These are phyloP conservation scores for Kryptopterus vitreolus DNA, from an alignment of 2,797 vertebrate genomes.

Conservation along the genomic window DNA sequence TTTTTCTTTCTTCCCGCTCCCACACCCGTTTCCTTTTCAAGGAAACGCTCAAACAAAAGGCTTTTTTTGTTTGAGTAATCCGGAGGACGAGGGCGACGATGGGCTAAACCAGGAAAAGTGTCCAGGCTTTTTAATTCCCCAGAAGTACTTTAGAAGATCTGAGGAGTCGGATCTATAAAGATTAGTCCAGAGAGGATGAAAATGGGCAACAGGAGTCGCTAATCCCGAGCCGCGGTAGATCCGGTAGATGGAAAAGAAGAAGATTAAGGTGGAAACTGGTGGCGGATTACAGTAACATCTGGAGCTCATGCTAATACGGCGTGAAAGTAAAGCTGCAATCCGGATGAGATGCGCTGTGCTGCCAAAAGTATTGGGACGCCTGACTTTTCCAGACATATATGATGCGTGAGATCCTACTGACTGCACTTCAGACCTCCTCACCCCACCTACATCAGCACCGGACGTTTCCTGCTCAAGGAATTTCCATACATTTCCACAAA, in stretches of 20 bases:
- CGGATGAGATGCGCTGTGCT: not conserved
- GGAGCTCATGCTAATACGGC: not conserved
- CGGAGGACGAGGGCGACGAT: not conserved
- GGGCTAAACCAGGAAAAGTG: not conserved
- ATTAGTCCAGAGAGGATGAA: slow-evolving; percentile 40
- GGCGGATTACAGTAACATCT: slow-evolving; percentile 29
- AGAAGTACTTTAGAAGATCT: not conserved
- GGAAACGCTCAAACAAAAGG: slow-evolving; percentile 10
- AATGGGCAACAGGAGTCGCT: slow-evolving; percentile 38
- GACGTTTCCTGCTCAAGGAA: too few species aligned
- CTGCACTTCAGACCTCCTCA: too few species aligned
- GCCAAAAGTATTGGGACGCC: too few species aligned
- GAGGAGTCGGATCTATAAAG: slow-evolving; percentile 4
- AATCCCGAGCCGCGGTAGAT: slow-evolving; percentile 26
- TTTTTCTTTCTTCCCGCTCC: not conserved
- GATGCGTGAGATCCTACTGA: too few species aligned
- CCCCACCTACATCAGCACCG: too few species aligned
- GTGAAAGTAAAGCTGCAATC: not conserved
- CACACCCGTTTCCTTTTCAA: slow-evolving; percentile 36
- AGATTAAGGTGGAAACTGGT: not conserved
- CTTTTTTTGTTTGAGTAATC: not conserved
- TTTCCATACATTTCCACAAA: too few species aligned
- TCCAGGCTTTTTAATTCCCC: slow-evolving; percentile 19
- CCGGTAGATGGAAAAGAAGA: not conserved
- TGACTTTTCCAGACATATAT: too few species aligned